phyloP scores from a whole-genome alignment of 2,797 vertebrate species.

The Rhabdophis nuchalis region DNA sequence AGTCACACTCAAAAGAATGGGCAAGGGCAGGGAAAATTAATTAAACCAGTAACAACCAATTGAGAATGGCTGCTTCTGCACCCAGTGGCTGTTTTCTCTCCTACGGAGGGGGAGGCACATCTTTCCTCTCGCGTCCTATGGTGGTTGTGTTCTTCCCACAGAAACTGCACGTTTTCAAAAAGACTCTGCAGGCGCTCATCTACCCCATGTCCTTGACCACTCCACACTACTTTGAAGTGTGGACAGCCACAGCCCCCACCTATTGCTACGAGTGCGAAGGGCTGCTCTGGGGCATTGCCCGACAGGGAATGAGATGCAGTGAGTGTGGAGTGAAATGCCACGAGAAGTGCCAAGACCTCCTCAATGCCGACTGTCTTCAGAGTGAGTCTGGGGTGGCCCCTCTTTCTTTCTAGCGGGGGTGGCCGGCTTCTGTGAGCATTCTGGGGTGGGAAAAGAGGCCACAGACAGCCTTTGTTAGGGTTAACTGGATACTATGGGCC shows the following conservation, averaged over 20 bases:
- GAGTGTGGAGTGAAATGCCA: slow-evolving; percentile 98
- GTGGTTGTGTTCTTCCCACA: slow-evolving; percentile 53
- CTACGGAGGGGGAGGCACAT: too few relatives aligned
- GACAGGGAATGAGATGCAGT: slow-evolving; percentile 94
- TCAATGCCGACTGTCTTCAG: slow-evolving; percentile 96
- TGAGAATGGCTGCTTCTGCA: neutral
- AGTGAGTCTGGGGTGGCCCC: slow-evolving; percentile 75
- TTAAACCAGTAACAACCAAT: neutral
- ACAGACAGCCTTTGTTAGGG: neutral
- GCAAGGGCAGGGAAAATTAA: neutral
- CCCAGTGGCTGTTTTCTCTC: neutral
- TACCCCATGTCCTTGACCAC: slow-evolving; percentile 97
- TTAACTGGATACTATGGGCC: neutral
- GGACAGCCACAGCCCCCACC: slow-evolving; percentile 95
- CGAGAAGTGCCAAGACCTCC: slow-evolving; percentile 97
- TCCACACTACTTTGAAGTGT: slow-evolving; percentile 96
- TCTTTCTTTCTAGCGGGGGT: neutral
- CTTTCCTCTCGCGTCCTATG: neutral
- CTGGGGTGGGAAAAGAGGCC: neutral
- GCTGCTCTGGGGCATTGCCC: slow-evolving; percentile 94
- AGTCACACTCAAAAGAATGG: neutral
- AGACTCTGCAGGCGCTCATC: slow-evolving; percentile 95
- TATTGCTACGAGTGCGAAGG: slow-evolving; percentile 98
- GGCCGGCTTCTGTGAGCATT: neutral
- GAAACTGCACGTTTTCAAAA: slow-evolving; percentile 96